phyloP scores from a whole-genome alignment of 1,140 invertebrate species.

The Drosophila triauraria region DNA sequence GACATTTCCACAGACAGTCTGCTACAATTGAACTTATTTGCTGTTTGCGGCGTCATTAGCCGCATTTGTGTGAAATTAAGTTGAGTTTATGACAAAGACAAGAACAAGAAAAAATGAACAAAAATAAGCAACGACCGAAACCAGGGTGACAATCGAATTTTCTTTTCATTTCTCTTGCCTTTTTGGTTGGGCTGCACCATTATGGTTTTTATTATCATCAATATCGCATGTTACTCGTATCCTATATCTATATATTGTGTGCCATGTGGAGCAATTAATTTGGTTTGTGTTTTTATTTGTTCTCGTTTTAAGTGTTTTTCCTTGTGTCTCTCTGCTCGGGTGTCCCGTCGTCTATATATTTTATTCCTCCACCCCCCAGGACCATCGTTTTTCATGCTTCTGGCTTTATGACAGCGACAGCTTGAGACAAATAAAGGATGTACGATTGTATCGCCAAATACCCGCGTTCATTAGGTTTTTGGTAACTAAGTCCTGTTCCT shows the following conservation, averaged over 20 bases:
- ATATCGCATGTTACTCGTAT: constrained; percentile 69
- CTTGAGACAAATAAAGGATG: constrained; percentile 69
- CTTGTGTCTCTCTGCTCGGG: constrained; percentile 6
- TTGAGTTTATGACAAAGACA: constrained; percentile 74
- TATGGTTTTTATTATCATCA: constrained; percentile 81
- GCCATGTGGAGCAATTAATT: constrained; percentile 76
- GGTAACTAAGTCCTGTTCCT: constrained; percentile 33
- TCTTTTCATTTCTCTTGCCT: constrained; percentile 22
- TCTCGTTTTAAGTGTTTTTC: constrained; percentile 69
- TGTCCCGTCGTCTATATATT: constrained; percentile 21
- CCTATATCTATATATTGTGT: constrained; percentile 49
- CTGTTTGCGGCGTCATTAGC: constrained; percentile 69
- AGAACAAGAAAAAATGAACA: background rate
- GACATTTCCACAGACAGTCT: constrained; percentile 22
- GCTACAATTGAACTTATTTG: constrained; percentile 67
- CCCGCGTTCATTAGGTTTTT: constrained; percentile 58
- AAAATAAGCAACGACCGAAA: constrained; percentile 3
- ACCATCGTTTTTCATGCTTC: constrained; percentile 66
- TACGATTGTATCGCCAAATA: constrained; percentile 27
- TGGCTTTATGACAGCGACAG: constrained; percentile 79
- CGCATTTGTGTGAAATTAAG: constrained; percentile 77
- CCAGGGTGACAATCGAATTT: constrained; percentile 47
- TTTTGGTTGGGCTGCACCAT: constrained; percentile 48
- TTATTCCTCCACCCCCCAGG: constrained; percentile 1
- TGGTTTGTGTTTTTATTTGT: constrained; percentile 68